A percentile compares a stretch with the other conserved stretches of the same genome.
phyloP scores from a whole-genome alignment of 2,888 invertebrate species.

The Chouioia cunea region DNA sequence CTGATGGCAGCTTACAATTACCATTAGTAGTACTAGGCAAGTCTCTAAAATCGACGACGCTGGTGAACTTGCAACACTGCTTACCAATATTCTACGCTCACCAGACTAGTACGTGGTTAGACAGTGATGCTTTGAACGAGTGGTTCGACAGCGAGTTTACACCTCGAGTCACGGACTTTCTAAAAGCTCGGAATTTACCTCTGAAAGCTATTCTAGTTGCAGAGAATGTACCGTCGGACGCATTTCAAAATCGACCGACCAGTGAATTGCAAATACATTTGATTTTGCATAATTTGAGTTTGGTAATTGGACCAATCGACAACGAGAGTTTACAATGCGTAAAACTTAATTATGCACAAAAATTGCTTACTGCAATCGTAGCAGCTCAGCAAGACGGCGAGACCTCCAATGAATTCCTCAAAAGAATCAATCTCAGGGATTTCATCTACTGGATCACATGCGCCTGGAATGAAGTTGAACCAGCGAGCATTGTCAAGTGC shows the following conservation, averaged over 20 bases:
- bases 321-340: slow-evolving; percentile 49
- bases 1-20: slow-evolving; percentile 47
- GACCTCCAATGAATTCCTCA: slow-evolving; percentile 18
- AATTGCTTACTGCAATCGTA: slow-evolving; percentile 42
- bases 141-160: slow-evolving; percentile 43
- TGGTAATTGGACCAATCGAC: slow-evolving; percentile 46
- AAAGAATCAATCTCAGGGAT: slow-evolving; percentile 31
- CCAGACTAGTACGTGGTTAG: slow-evolving; percentile 46
- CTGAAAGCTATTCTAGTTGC: slow-evolving; percentile 36
- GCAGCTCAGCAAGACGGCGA: slow-evolving; percentile 40
- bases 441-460: slow-evolving; percentile 42
- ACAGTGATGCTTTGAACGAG: slow-evolving; percentile 34
- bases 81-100: slow-evolving; percentile 46
- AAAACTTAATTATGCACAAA: slow-evolving; percentile 47
- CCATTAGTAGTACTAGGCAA: slow-evolving; percentile 51
- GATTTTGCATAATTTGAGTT: slow-evolving; percentile 48
- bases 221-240: slow-evolving; percentile 40
- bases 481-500: slow-evolving; percentile 41
- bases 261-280: slow-evolving; percentile 41
- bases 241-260: slow-evolving; percentile 39
- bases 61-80: slow-evolving; percentile 46
- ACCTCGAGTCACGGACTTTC: slow-evolving; percentile 29
- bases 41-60: slow-evolving; percentile 48
- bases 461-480: slow-evolving; percentile 45
- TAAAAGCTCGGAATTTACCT: slow-evolving; percentile 25